Conservation (phyloP, 2,113 vertebrate genomes). For the Coptodon rendalli region DNA sequence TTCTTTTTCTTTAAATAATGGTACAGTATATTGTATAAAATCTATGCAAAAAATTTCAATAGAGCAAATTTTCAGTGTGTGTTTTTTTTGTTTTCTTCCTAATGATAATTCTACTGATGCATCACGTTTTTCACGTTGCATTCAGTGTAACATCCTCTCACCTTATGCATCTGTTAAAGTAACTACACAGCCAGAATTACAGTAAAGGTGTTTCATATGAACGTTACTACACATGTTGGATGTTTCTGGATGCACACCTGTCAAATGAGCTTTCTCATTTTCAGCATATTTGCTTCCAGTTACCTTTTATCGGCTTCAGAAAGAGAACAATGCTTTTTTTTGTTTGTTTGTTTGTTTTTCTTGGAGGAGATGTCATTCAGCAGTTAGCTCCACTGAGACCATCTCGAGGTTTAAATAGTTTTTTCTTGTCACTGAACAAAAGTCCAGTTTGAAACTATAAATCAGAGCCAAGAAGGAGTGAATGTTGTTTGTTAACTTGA, state of each 20-base stretch:
- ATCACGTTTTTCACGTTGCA: background rate
- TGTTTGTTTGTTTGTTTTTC: background rate
- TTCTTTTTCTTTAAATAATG: background rate
- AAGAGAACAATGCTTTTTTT: accelerated
- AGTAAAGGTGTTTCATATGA: background rate
- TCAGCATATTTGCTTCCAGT: background rate
- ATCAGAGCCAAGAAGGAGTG: background rate
- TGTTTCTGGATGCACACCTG: background rate
- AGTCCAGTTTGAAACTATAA: background rate
- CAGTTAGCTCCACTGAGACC: background rate
- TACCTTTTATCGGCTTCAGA: background rate
- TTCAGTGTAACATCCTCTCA: background rate
- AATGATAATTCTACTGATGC: background rate
- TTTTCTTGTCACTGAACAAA: background rate
- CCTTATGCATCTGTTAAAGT: background rate
- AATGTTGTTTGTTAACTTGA: background rate
- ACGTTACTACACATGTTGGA: background rate
- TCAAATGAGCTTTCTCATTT: background rate
- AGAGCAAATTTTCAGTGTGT: background rate
- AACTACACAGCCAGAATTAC: background rate
- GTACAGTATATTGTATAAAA: background rate
- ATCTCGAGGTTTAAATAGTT: background rate
- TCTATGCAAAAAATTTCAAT: background rate
- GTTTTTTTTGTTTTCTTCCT: background rate
- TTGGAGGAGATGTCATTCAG: background rate